Percentiles rank a stretch among this genome's conserved stretches.
Conservation (phyloP, 2,113 vertebrate species). For the Hemichromis elongatus region DNA sequence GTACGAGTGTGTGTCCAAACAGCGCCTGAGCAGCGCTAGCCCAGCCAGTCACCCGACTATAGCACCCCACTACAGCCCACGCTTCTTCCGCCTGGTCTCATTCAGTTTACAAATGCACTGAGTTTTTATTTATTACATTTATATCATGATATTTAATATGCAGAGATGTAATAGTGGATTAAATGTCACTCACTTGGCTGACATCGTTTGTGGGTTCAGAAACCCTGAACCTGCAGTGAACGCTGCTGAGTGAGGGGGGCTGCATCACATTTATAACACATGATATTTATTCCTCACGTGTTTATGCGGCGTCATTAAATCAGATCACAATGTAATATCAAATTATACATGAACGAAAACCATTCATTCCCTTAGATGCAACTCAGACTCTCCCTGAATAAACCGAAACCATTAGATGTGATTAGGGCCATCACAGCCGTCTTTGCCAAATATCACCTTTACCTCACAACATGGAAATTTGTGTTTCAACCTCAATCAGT, state of each 20-base stretch:
- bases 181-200: background rate
- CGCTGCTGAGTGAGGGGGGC: background rate
- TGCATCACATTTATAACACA: background rate
- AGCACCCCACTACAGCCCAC: background rate
- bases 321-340: background rate
- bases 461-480: background rate
- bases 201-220: background rate
- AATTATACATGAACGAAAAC: background rate
- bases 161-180: background rate
- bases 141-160: background rate
- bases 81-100: background rate
- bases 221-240: background rate
- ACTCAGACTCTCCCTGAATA: background rate
- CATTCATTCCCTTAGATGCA: accelerated
- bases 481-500: background rate
- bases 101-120: background rate
- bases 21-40: background rate
- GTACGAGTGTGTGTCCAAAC: background rate
- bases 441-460: background rate
- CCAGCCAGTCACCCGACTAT: background rate
- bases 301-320: background rate
- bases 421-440: background rate
- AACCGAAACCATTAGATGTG: background rate
- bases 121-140: background rate
- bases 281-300: background rate